These are phyloP conservation scores for Rosalia funebris DNA, from an alignment of 2,888 invertebrate genomes.

Conservation along the genomic window DNA sequence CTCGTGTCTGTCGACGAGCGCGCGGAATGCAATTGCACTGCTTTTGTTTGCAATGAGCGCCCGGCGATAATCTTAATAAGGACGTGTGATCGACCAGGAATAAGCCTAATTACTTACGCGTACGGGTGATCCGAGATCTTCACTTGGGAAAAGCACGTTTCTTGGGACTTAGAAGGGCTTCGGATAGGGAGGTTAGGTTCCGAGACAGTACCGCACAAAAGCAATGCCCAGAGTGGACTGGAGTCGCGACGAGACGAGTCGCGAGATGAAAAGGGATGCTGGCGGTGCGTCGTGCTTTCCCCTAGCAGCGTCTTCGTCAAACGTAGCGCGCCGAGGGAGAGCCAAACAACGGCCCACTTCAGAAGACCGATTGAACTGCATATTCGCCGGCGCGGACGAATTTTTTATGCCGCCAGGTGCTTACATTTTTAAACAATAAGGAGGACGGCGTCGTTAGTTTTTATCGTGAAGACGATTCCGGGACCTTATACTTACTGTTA, in stretches of 20 bases:
- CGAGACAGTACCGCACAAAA: conserved; percentile 55
- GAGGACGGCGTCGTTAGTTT: too few species aligned
- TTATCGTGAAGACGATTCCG: too few species aligned
- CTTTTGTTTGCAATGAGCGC: background rate
- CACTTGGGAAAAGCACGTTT: conserved; percentile 46
- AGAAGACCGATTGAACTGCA: conserved; percentile 37
- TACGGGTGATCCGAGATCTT: conserved; percentile 22
- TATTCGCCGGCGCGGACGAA: background rate
- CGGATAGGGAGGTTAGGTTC: conserved; percentile 59
- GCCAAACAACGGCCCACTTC: conserved; percentile 16
- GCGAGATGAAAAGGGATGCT: conserved; percentile 50
- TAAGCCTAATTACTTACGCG: conserved; percentile 20
- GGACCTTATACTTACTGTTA: too few species aligned
- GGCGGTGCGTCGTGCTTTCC: conserved; percentile 36
- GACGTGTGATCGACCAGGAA: background rate
- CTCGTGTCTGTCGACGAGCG: conserved; percentile 40
- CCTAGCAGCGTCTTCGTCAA: conserved; percentile 36
- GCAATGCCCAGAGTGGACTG: conserved; percentile 61
- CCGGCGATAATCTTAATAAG: background rate
- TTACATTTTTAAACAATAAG: too few species aligned
- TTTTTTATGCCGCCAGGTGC: background rate
- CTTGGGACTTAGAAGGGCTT: conserved; percentile 52
- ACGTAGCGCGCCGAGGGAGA: conserved; percentile 34
- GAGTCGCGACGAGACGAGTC: conserved; percentile 37
- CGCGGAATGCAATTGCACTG: conserved; percentile 32